Evolutionary conservation across 2,888 invertebrate genomes (phyloP).

Genomic region (Athetis lepigone): DNA sequence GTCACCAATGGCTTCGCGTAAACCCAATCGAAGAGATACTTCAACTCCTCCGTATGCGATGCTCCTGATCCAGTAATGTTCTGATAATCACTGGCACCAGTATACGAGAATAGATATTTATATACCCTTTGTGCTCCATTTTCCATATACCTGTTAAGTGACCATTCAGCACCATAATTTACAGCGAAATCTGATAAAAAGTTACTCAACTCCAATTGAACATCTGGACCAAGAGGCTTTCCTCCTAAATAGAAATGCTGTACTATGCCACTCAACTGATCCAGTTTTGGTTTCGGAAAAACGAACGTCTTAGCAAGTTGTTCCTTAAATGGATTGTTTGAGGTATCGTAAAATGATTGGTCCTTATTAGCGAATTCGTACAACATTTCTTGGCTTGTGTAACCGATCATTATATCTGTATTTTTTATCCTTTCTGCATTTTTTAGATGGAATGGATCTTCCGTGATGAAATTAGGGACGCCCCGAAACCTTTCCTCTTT

Average conservation of each 20-base stretch:
- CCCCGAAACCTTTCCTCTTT: constrained; percentile 67
- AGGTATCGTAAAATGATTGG: constrained; percentile 52
- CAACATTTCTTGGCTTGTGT: constrained; percentile 73
- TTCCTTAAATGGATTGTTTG: constrained; percentile 36
- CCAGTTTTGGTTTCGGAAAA: constrained; percentile 43
- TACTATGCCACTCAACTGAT: constrained; percentile 54
- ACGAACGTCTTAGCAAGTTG: constrained; percentile 46
- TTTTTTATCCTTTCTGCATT: constrained; percentile 57
- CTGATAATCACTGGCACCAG: constrained; percentile 65
- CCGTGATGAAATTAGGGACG: constrained; percentile 66
- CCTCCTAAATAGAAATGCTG: constrained; percentile 68
- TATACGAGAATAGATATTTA: constrained; percentile 73
- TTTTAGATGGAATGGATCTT: constrained; percentile 66
- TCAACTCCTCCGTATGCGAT: constrained; percentile 71
- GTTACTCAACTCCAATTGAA: constrained; percentile 66
- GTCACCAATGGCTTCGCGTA: constrained; percentile 44
- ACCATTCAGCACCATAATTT: constrained; percentile 69
- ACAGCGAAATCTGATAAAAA: constrained; percentile 69
- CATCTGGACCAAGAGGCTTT: constrained; percentile 61
- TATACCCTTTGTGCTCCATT: constrained; percentile 61
- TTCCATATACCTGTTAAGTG: constrained; percentile 68
- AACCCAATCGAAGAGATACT: constrained; percentile 67
- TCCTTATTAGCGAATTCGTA: constrained; percentile 63
- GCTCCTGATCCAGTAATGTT: constrained; percentile 69
- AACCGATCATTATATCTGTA: constrained; percentile 71